Evolutionary conservation across 37 sponge, comb jelly and placozoan species (phyloP), one percentile per base, ranked within the genome.

Genomic region (Axinella damicornis): DNA sequence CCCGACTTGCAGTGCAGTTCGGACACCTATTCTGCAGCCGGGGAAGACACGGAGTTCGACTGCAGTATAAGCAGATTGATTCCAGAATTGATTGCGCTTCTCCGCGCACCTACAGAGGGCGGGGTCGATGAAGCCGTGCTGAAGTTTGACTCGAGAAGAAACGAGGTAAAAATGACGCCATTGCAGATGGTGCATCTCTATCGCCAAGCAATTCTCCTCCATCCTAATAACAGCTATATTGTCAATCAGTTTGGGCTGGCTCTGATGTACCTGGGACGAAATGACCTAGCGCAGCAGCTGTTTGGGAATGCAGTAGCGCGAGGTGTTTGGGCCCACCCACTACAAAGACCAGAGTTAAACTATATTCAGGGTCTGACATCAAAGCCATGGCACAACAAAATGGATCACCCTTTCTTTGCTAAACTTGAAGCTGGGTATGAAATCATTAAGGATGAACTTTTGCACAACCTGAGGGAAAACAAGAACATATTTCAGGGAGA

Each of bases 211-310:
- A 60, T 92, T 33, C 74, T 92, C 9, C 65, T 92, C 40, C 69
- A 86, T 33, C 93, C 93, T 21, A 92, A 60, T 64, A 88, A 92
- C 72, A 68, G 67, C 0, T 83, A 83, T 46, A 62, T 92, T 24
- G 84, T 92, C 38, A 83, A 88, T 67, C 89, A 92, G 60, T 92
- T 88, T 62, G 93, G 93, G 0, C 69, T 92, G n/a, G 66, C 84
- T 37, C 63, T 92, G 13, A 35, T 92, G 67, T 76, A 76, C 28
- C 57, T 68, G 1, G 93, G 88, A 17, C 41, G 37, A 4, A 71
- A 74, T 1, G 74, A 58, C 39, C 46, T 46, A n/a, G 89, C 93
- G 2, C 40, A 77, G 33, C 33, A 34, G 57, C 83, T 92, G 53
- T 92, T 84, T 63, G 40, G 69, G 24, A 83, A 92, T 37, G 93